Percentiles rank a stretch among this genome's conserved stretches.
These are phyloP conservation scores for Teleiodes luculella DNA, from an alignment of 2,888 invertebrate species.

Conservation along the genomic window DNA sequence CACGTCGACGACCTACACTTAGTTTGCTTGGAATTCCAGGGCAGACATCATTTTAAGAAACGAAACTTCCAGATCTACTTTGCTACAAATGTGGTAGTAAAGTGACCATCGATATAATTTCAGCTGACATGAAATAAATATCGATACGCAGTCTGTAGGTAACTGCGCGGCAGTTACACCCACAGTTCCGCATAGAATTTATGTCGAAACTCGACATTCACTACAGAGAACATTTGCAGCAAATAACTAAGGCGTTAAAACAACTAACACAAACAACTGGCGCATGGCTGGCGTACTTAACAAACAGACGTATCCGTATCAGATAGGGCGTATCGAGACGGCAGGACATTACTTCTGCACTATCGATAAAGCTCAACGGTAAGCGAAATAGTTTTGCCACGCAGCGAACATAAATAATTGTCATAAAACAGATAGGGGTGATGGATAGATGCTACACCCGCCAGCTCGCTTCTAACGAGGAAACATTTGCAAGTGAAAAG, in stretches of 20 bases:
- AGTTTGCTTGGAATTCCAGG: conserved; percentile 7
- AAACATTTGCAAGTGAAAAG: conserved; percentile 45
- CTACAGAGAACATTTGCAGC: conserved; percentile 67
- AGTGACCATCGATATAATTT: conserved; percentile 55
- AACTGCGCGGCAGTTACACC: conserved; percentile 70
- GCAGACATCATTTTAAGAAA: not conserved
- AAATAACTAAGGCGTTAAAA: conserved; percentile 77
- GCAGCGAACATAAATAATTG: conserved; percentile 76
- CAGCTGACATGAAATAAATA: conserved; percentile 63
- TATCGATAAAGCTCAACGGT: conserved; percentile 78
- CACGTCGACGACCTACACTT: conserved; percentile 13
- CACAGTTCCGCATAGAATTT: conserved; percentile 74
- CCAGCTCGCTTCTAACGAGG: conserved; percentile 56
- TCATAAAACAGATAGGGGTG: conserved; percentile 74
- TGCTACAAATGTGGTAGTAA: conserved; percentile 38
- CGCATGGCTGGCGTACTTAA: conserved; percentile 77
- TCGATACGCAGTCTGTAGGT: conserved; percentile 53
- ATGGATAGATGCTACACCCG: conserved; percentile 57
- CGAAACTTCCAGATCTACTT: not conserved
- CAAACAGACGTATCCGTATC: conserved; percentile 78
- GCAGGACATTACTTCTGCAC: conserved; percentile 73
- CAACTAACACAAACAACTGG: conserved; percentile 71
- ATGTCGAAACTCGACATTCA: conserved; percentile 74
- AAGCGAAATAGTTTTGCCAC: conserved; percentile 74
- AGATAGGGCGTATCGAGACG: conserved; percentile 73